phyloP scores from a whole-genome alignment of 2,888 invertebrate genomes.

The Noctua janthina region DNA sequence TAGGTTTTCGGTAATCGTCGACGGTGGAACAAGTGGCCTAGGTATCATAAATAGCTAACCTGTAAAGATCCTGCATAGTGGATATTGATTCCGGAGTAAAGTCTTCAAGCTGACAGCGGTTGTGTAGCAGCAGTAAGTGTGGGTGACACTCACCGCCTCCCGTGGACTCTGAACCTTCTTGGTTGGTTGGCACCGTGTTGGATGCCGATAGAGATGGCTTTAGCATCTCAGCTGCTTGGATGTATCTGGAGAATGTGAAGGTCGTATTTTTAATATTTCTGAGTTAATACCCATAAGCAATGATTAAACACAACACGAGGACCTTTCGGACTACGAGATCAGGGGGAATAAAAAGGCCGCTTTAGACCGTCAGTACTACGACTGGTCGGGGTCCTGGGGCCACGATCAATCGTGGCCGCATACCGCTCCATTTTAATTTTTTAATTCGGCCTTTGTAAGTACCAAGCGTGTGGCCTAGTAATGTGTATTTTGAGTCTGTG shows the following conservation, averaged over 20 bases:
- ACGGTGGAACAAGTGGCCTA: not conserved
- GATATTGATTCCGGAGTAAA: conserved; percentile 91
- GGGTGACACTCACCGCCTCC: conserved; percentile 94
- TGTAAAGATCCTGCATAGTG: conserved; percentile 91
- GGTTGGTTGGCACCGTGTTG: conserved; percentile 68
- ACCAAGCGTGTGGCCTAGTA: not conserved
- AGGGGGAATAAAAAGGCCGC: not conserved
- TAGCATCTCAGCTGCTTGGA: conserved; percentile 96
- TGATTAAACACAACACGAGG: not conserved
- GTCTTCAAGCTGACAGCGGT: conserved; percentile 94
- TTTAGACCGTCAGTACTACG: not conserved
- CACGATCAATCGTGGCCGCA: not conserved
- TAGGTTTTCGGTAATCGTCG: not conserved
- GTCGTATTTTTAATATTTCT: not conserved
- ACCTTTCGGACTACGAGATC: not conserved
- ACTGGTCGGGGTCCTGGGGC: not conserved
- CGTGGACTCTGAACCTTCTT: conserved; percentile 80
- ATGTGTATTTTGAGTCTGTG: not conserved
- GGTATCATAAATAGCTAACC: conserved; percentile 71
- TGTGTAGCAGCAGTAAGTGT: conserved; percentile 95
- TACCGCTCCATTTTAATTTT: not conserved
- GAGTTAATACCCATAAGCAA: not conserved
- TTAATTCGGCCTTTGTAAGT: not conserved
- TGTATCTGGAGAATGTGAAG: conserved; percentile 88
- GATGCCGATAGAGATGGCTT: conserved; percentile 93